A percentile compares a stretch with the other conserved stretches of the same genome.
Conservation (phyloP, 2,888 invertebrate species). For the Chydorus sphaericus region DNA sequence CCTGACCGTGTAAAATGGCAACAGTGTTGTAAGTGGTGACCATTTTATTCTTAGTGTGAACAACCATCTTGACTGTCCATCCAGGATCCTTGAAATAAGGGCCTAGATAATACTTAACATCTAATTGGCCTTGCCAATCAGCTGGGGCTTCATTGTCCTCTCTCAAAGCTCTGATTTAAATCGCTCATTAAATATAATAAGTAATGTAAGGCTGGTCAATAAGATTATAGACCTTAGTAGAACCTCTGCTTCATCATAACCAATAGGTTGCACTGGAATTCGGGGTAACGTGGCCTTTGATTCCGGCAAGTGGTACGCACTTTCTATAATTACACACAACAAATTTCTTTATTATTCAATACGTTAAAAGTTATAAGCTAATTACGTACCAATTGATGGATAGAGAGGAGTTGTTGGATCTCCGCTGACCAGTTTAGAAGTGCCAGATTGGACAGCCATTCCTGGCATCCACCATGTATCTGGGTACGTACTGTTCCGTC, state of each 20-base stretch:
- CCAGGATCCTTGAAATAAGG: constrained; percentile 20
- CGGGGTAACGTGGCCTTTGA: constrained; percentile 26
- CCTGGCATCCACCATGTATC: constrained; percentile 32
- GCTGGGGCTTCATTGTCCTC: no score
- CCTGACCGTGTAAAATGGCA: constrained; percentile 25
- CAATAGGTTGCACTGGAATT: constrained; percentile 31
- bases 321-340: no score
- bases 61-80: constrained; percentile 19
- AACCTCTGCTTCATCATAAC: constrained; percentile 28
- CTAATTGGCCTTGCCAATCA: constrained; percentile 30
- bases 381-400: constrained; percentile 32
- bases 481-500: constrained; percentile 22
- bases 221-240: constrained; percentile 25
- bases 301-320: constrained; percentile 21
- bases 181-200: no score
- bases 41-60: constrained; percentile 19
- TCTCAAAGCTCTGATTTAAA: no score
- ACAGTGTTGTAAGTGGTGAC: constrained; percentile 27
- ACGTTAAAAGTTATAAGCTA: no score
- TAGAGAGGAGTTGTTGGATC: constrained; percentile 37
- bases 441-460: constrained; percentile 33
- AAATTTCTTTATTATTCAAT: no score
- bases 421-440: constrained; percentile 27
- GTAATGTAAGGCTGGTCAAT: no score
- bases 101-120: constrained; percentile 30